Base-by-base conservation (phyloP, 2,113 vertebrate species). In the Ranitomeya variabilis region DNA sequence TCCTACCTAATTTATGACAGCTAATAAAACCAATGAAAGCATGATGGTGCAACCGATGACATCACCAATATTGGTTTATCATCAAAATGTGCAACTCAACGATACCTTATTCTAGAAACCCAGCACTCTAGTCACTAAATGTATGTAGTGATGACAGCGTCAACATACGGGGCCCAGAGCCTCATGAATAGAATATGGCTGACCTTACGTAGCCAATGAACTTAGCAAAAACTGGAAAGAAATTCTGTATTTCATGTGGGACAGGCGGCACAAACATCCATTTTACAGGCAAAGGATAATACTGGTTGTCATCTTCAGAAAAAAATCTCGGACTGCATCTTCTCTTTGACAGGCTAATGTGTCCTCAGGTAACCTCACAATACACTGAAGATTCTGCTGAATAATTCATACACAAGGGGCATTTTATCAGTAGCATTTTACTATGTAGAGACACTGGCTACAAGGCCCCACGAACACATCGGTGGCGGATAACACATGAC, bases 361-460 rank as follows among this genome's bases (percentile, higher is more conserved):
- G 85, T 86, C 85, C 85, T 78, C 31, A 62, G 21, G 26, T 86
- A 86, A 86, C 85, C 85, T 66, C 73, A 86, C 59, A 77, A 52
- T 8, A 19, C 67, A 64, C 31, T 23, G 54, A 76, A 62, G 55
- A 77, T 62, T 86, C 54, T 74, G 45, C 19, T 77, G 57, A 86
- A 86, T 86, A 78, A 78, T 77, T 86, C 85, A 86, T 78, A 51
- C n/a, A 86, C 31, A 86, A 78, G 12, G 12, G 31, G 19, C 69
- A 59, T 74, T 85, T 83, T 37, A 76, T 85, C 74, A 60, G 19
- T 26, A 85, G 76, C 19, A 59, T 74, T 76, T 76, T 14, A 73
- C 57, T 85, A 85, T 26, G n/a, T 13, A 74, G 60, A n/a, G 31
- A 55, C 64, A 52, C 51, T 23, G 19, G 64, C 37, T 51, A n/a